phyloP scores from a whole-genome alignment of 2,113 vertebrate genomes.

The Solea senegalensis region DNA sequence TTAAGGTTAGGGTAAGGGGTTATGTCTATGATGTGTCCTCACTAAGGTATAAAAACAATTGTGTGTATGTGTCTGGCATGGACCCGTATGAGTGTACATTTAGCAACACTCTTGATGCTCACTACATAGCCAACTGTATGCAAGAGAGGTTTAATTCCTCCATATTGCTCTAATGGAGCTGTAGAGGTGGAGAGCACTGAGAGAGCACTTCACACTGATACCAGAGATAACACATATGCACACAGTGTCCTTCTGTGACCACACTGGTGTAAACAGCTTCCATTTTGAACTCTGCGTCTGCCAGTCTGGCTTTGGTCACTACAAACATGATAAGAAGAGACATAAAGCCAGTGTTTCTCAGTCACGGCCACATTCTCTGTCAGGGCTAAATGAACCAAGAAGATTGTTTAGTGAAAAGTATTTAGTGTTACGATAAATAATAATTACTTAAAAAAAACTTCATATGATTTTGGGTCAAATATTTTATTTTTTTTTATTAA shows the following conservation, averaged over 20 bases:
- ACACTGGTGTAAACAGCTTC: constrained; percentile 30
- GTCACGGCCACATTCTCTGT: neutral
- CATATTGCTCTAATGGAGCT: constrained; percentile 60
- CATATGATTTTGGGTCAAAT: too few species aligned
- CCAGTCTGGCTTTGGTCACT: constrained; percentile 15
- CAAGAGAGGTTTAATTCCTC: constrained; percentile 34
- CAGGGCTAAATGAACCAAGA: neutral
- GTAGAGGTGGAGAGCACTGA: constrained; percentile 32
- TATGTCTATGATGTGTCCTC: too few species aligned
- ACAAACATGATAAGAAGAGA: constrained; percentile 24
- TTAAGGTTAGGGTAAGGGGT: too few species aligned
- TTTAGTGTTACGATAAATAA: neutral
- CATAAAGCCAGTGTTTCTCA: neutral
- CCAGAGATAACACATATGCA: constrained; percentile 12
- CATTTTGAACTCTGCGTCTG: constrained; percentile 51
- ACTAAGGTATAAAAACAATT: too few species aligned
- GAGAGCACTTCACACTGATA: constrained; percentile 56
- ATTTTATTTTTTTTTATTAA: too few species aligned
- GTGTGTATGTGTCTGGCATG: neutral
- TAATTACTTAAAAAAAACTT: too few species aligned
- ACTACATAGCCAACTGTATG: constrained; percentile 3
- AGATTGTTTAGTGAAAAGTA: neutral
- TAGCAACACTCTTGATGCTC: constrained; percentile 2
- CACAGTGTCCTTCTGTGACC: neutral
- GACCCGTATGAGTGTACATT: constrained; percentile 1